Conservation (phyloP, 2,113 vertebrate genomes). For the Felis catus region F.catus_Fca126_mat1.0 CM031416.1:78255501-78256000, state of each 20-base stretch:
- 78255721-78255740: not conserved
- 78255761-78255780: not conserved
- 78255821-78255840: not conserved
- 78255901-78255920: not conserved
- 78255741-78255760: not conserved
- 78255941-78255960: not conserved
- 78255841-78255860: not conserved
- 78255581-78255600: not conserved
- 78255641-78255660: not conserved
- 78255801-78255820: not conserved
- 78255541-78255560: not conserved
- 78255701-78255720: not conserved
- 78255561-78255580: not conserved
- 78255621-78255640: not conserved
- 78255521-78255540: constrained; percentile 10
- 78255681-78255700: not conserved
- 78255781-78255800: not conserved
- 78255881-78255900: not conserved
- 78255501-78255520: not conserved
- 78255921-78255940: not conserved
- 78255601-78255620: not conserved
- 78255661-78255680: not conserved
- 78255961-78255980: not conserved
- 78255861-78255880: not conserved
- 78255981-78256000: not conserved